These are phyloP conservation scores for Eriocheir sinensis DNA, from an alignment of 1,140 invertebrate species.

Conservation along the genomic window DNA sequence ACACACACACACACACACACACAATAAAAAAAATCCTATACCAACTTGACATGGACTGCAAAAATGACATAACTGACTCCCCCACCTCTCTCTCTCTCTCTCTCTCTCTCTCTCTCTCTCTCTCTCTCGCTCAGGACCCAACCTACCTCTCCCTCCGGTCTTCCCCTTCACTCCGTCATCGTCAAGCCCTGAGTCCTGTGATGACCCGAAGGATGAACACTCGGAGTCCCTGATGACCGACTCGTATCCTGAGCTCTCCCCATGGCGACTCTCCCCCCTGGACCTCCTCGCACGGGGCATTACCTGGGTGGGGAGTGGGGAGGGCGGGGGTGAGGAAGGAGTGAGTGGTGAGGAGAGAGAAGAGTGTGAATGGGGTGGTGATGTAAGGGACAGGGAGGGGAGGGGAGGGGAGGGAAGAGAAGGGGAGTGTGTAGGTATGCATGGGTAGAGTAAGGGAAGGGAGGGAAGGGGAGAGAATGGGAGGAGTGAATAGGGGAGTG, in stretches of 20 bases:
- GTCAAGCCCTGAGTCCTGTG: constrained; percentile 86
- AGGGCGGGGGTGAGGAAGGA: neutral
- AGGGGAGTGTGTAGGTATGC: neutral
- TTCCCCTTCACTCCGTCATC: constrained; percentile 77
- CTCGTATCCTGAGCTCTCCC: constrained; percentile 93
- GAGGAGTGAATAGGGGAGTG: neutral
- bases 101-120: constrained; percentile 28
- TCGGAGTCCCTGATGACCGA: constrained; percentile 90
- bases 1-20: neutral
- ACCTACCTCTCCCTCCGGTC: constrained; percentile 68
- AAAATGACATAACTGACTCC: no score
- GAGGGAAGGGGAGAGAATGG: no score
- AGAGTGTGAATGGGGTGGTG: neutral
- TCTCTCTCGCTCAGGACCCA: constrained; percentile 35
- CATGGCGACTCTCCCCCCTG: constrained; percentile 82
- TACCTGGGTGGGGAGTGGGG: constrained; percentile 65
- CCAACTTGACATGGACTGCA: no score
- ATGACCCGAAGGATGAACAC: constrained; percentile 89
- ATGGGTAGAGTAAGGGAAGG: neutral
- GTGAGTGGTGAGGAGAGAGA: neutral
- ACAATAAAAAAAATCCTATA: neutral
- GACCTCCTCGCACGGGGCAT: constrained; percentile 72
- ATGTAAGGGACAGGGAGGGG: neutral
- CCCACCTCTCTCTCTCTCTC: neutral
- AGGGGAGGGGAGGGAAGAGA: neutral